A percentile compares a stretch with the other conserved stretches of the same genome.
Conservation (phyloP, 2,113 vertebrate genomes). For the Xiphophorus hellerii region DNA sequence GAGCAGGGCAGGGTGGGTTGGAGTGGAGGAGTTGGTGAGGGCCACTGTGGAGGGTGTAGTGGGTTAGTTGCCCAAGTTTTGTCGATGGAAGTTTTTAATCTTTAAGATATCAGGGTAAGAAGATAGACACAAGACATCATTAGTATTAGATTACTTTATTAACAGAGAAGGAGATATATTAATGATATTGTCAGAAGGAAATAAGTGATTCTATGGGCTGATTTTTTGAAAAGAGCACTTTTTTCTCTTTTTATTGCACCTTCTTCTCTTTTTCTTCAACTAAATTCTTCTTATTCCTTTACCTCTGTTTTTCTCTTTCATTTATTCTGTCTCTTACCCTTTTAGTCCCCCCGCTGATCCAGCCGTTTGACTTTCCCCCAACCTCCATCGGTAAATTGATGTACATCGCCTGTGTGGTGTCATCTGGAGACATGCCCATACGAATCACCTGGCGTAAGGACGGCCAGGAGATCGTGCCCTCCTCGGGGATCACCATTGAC, state of each 20-base stretch:
- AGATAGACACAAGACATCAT: slow-evolving; percentile 15
- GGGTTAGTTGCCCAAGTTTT: slow-evolving; percentile 53
- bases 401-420: slow-evolving; percentile 98
- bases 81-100: not conserved
- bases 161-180: slow-evolving; percentile 17
- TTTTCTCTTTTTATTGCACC: slow-evolving; percentile 49
- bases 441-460: slow-evolving; percentile 99
- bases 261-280: slow-evolving; percentile 41
- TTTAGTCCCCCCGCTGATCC: slow-evolving; percentile 95
- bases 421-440: slow-evolving; percentile 98
- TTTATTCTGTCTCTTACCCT: slow-evolving; percentile 3
- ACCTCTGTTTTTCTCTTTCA: not conserved
- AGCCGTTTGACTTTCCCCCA: slow-evolving; percentile 97
- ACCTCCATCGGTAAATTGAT: slow-evolving; percentile 97
- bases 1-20: slow-evolving; percentile 59
- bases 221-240: slow-evolving; percentile 3
- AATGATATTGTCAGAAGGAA: slow-evolving; percentile 26
- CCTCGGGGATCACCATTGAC: slow-evolving; percentile 96
- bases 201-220: slow-evolving; percentile 9
- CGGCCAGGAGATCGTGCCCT: slow-evolving; percentile 93
- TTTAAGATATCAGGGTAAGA: not conserved
- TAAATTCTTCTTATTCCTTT: slow-evolving; percentile 12
- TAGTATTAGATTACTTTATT: slow-evolving; percentile 5
- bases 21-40: slow-evolving; percentile 49
- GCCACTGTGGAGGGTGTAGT: slow-evolving; percentile 48